phyloP scores from a whole-genome alignment of 2,113 vertebrate genomes.

The Eudyptes chrysolophus region DNA sequence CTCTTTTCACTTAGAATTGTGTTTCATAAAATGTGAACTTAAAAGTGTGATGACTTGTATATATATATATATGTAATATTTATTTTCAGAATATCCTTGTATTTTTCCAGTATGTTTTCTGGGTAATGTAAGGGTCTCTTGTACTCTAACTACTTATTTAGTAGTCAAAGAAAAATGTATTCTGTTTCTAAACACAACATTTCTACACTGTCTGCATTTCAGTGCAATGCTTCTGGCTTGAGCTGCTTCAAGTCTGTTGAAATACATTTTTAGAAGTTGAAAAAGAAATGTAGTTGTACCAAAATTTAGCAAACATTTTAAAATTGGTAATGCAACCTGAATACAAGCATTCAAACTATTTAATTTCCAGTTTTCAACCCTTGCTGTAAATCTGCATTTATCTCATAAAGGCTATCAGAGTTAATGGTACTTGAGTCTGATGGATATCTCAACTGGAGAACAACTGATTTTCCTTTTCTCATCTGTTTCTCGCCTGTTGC shows the following conservation, averaged over 20 bases:
- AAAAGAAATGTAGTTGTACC: not conserved
- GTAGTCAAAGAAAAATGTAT: not conserved
- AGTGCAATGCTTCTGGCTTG: not conserved
- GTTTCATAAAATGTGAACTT: not conserved
- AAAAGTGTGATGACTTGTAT: not conserved
- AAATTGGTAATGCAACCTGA: not conserved
- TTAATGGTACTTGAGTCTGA: not conserved
- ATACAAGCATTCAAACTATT: not conserved
- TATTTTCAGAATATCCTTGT: not conserved
- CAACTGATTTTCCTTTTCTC: not conserved
- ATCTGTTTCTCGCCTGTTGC: not conserved
- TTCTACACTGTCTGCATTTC: not conserved
- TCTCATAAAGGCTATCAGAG: not conserved
- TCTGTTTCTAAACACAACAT: not conserved
- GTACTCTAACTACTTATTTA: not conserved
- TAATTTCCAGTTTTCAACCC: not conserved
- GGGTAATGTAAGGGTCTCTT: not conserved
- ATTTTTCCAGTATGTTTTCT: not conserved
- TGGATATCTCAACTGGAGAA: not conserved
- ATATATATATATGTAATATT: not conserved
- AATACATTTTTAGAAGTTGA: not conserved
- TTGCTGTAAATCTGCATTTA: not conserved
- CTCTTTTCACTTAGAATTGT: not conserved
- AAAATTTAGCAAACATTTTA: not conserved
- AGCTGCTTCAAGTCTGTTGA: not conserved